Evolutionary conservation across 2,888 invertebrate genomes (phyloP).

Genomic region (Drosophila fulvimacula): DNA sequence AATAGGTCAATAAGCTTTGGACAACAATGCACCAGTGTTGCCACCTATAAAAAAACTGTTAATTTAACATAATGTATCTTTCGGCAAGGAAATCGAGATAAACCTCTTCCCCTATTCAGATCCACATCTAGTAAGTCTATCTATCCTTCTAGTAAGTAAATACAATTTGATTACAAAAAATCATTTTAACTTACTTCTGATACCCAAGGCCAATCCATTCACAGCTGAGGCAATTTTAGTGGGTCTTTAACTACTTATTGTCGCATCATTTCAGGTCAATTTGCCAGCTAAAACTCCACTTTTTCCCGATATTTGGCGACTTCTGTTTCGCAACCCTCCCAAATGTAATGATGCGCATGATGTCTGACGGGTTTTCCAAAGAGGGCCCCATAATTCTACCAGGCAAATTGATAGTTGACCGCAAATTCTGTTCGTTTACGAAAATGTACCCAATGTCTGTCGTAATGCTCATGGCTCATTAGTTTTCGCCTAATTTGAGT

Average conservation of each 20-base stretch:
- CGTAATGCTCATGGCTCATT: conserved; percentile 70
- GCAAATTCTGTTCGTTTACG: conserved; percentile 29
- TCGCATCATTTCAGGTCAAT: conserved; percentile 13
- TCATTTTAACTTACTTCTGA: neutral
- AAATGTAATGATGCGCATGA: conserved; percentile 52
- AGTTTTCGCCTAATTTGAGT: conserved; percentile 75
- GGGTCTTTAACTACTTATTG: conserved; percentile 1
- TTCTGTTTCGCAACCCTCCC: neutral
- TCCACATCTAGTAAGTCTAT: too few relatives aligned
- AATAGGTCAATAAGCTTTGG: too few relatives aligned
- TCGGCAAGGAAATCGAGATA: neutral
- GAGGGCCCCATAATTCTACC: conserved; percentile 30
- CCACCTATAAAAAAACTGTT: neutral
- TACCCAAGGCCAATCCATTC: neutral
- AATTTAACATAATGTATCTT: neutral
- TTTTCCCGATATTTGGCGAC: conserved; percentile 7
- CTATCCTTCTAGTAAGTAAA: neutral
- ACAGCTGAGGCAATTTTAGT: neutral
- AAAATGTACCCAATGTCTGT: conserved; percentile 31
- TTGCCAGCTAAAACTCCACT: conserved; percentile 6
- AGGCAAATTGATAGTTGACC: conserved; percentile 58
- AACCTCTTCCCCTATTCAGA: neutral
- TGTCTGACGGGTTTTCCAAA: conserved; percentile 23
- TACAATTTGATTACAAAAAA: neutral
- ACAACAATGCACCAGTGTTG: neutral